A percentile compares a stretch with the other conserved stretches of the same genome.
These are phyloP conservation scores for Caenorhabditis brenneri DNA, from an alignment of 1,140 invertebrate species.

Conservation along the genomic window DNA sequence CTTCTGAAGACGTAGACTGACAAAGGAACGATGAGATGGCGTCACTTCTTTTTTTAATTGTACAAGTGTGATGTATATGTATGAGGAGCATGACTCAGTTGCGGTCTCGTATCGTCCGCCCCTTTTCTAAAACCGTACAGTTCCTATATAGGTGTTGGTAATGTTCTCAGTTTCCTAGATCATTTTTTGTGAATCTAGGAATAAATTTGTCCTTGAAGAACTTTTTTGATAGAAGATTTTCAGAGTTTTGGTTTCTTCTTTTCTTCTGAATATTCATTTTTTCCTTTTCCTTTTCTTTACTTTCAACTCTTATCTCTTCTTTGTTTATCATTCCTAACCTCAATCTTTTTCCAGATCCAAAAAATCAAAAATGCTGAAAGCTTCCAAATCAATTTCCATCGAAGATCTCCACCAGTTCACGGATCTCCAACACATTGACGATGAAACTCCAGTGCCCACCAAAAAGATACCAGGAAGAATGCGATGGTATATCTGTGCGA, in stretches of 20 bases:
- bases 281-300: not conserved
- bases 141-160: not conserved
- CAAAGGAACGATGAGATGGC: slow-evolving; percentile 1
- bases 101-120: not conserved
- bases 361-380: slow-evolving; percentile 26
- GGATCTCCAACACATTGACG: not conserved
- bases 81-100: slow-evolving; percentile 34
- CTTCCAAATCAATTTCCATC: slow-evolving; percentile 23
- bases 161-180: no score
- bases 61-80: slow-evolving; percentile 14
- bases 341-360: no score
- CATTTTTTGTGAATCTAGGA: no score
- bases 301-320: not conserved
- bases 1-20: not conserved
- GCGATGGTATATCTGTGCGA: slow-evolving; percentile 17
- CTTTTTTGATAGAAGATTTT: not conserved
- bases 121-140: not conserved
- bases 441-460: not conserved
- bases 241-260: not conserved
- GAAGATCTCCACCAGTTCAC: slow-evolving; percentile 2
- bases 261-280: not conserved
- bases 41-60: slow-evolving; percentile 6
- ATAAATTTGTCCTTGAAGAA: not conserved
- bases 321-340: no score
- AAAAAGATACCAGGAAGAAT: slow-evolving; percentile 3